phyloP scores from a whole-genome alignment of 2,797 vertebrate genomes.

The Spea hammondii region DNA sequence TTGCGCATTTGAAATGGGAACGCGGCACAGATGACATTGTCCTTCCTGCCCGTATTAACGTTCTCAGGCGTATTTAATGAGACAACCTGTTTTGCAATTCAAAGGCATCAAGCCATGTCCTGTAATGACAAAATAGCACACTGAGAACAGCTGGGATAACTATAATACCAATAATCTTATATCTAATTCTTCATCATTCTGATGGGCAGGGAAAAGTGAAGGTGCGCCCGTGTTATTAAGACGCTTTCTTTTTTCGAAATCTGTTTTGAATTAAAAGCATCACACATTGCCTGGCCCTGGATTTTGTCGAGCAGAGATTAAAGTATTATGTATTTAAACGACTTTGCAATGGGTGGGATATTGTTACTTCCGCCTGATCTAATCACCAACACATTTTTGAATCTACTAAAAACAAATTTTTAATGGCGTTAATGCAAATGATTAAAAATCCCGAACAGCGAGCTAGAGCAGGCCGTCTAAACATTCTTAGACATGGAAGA shows the following conservation, averaged over 20 bases:
- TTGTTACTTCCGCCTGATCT: conserved; percentile 41
- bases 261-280: conserved; percentile 31
- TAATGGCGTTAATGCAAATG: neutral
- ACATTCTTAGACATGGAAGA: no score
- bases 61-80: conserved; percentile 15
- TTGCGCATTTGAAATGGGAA: no score
- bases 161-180: conserved; percentile 34
- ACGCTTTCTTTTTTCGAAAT: conserved; percentile 18
- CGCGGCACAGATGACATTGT: no score
- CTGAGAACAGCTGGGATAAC: conserved; percentile 23
- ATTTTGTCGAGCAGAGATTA: conserved; percentile 38
- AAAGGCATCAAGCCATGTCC: conserved; percentile 31
- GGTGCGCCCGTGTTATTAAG: conserved; percentile 22
- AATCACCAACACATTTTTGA: conserved; percentile 38
- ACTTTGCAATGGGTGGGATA: conserved; percentile 49
- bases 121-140: conserved; percentile 39
- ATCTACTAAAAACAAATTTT: conserved; percentile 1
- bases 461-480: no score
- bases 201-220: conserved; percentile 16
- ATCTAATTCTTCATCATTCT: conserved; percentile 40
- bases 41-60: no score
- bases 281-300: conserved; percentile 6
- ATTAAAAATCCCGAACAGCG: no score
- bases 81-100: conserved; percentile 13
- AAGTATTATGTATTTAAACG: conserved; percentile 44